Percentiles rank a stretch among this genome's conserved stretches.
Evolutionary conservation across 2,888 invertebrate genomes (phyloP).

Genomic region (Drosophila robusta): DNA sequence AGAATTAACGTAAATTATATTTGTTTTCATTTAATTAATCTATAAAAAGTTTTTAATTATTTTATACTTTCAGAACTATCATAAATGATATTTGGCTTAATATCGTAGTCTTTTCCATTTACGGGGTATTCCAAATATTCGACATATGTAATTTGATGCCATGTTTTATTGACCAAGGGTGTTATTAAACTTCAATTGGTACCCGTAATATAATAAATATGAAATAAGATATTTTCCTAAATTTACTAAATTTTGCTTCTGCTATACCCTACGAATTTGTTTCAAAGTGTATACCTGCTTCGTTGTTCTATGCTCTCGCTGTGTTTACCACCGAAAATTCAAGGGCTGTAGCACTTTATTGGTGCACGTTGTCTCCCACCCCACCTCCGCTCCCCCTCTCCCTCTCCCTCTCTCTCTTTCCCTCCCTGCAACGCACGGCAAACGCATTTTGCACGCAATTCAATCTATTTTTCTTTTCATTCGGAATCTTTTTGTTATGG

Average conservation of each 20-base stretch:
- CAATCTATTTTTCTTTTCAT: conserved; percentile 76
- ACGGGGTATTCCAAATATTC: no score
- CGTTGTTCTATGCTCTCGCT: conserved; percentile 8
- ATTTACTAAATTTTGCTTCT: not conserved
- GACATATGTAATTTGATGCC: no score
- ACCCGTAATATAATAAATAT: no score
- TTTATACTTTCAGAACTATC: no score
- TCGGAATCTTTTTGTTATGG: conserved; percentile 65
- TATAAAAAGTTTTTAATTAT: no score
- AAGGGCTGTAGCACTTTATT: conserved; percentile 60
- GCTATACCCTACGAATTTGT: not conserved
- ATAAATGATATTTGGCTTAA: no score
- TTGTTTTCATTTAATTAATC: no score
- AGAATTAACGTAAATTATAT: no score
- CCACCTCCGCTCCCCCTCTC: no score
- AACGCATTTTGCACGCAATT: conserved; percentile 82
- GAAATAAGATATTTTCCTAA: not conserved
- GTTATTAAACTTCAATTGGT: no score
- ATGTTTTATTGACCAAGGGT: no score
- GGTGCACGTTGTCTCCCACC: conserved; percentile 37
- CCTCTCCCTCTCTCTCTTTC: not conserved
- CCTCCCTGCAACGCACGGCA: conserved; percentile 49
- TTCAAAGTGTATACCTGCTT: conserved; percentile 22
- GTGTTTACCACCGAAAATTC: conserved; percentile 20
- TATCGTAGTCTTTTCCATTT: no score